These are phyloP conservation scores for Hartigia nigra DNA, from an alignment of 2,888 invertebrate genomes.

Conservation along the genomic window DNA sequence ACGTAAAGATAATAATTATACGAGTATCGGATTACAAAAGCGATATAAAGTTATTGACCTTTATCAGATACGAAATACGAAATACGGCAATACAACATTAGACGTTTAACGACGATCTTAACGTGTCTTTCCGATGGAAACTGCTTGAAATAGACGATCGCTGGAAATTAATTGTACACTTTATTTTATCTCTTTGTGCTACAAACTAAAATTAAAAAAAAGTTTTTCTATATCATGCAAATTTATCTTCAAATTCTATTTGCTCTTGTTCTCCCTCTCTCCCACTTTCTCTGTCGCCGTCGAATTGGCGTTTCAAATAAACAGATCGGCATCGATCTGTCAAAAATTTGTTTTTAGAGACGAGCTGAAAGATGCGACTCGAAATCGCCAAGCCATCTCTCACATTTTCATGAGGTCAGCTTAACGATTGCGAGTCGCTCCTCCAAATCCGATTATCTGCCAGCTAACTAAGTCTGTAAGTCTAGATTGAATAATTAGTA, in stretches of 20 bases:
- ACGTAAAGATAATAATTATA: neutral
- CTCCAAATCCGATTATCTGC: neutral
- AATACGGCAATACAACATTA: too few species aligned
- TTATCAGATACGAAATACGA: neutral
- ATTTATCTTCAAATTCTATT: slow-evolving; percentile 42
- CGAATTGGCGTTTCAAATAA: neutral
- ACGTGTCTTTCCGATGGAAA: neutral
- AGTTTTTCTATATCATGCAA: slow-evolving; percentile 43
- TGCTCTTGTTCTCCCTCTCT: slow-evolving; percentile 19
- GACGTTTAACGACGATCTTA: neutral
- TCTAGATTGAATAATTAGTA: slow-evolving; percentile 9
- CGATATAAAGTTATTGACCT: neutral
- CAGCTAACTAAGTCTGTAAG: neutral
- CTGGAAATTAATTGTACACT: slow-evolving; percentile 43
- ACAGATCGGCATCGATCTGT: neutral
- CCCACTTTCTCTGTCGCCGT: slow-evolving; percentile 17
- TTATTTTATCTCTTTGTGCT: slow-evolving; percentile 48
- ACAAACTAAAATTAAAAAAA: slow-evolving; percentile 58
- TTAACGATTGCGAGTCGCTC: neutral
- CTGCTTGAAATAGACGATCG: neutral
- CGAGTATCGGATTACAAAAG: too few species aligned
- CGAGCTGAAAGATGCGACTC: neutral
- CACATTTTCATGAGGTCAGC: neutral
- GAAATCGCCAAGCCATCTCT: neutral
- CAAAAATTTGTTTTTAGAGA: slow-evolving; percentile 14